Base-by-base conservation (phyloP, 37 sponge, comb jelly and placozoan genomes). In the Beroe ovata region DNA sequence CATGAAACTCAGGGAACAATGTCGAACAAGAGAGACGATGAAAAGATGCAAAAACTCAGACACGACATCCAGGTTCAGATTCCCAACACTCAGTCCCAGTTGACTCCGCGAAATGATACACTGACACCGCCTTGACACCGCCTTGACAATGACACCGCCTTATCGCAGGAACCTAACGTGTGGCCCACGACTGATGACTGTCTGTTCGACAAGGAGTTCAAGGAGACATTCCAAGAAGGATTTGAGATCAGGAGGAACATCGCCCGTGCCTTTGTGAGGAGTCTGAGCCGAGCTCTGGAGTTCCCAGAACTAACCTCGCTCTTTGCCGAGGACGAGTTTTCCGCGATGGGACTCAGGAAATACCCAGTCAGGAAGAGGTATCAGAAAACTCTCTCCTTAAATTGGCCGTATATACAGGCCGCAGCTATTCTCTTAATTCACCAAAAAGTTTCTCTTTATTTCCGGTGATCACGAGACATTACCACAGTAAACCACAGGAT, bases 261-360 rank as follows among this genome's bases (percentile, higher is more conserved):
- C 25, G 84, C 36, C 20, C 3, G 54, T 2, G 84, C 84, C 33
- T 39, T 77, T 54, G 38, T 77, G 22, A 77, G 84, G 84, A 42
- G 84, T 29, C 39, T 77, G 4, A 35, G 38, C 84, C 22, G 54
- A 40, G 84, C 54, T 28, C 20, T 77, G 84, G 54, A 42, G 28
- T 42, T 32, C 84, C 84, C 84, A 8, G 38, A 77, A 33, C 28
- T 77, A 11, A 20, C 84, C 0, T 30, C 42, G 19, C 42, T 39
- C 4, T 77, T 77, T 41, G 22, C 42, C 20, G 84, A 77, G 84
- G 54, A 77, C 28, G 84, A 77, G 84, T 77, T 77, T 29, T 42
- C 54, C 21, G 54, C 84, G 0, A 39, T 77, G 84, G 84, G 84
- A 42, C 84, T 77, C 42, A 77, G 84, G 84, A 77, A 42, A 42